Conservation (phyloP, 2,888 invertebrate genomes). For the Anaspis maculata region DNA sequence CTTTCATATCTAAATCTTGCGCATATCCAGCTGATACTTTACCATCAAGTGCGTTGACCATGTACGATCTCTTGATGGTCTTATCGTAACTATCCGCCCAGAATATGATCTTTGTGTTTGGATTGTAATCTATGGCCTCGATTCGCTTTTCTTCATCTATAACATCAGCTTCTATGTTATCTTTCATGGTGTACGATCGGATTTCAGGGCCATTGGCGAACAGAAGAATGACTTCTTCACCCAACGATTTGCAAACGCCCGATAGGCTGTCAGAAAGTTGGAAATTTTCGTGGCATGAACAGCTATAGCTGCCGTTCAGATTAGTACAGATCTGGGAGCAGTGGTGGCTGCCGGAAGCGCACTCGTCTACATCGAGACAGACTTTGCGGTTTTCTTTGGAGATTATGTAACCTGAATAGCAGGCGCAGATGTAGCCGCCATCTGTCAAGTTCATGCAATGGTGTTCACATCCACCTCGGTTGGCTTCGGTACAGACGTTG, state of each 20-base stretch:
- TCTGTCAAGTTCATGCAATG: conserved; percentile 79
- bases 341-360: conserved; percentile 69
- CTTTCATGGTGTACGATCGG: conserved; percentile 57
- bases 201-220: conserved; percentile 85
- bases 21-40: conserved; percentile 74
- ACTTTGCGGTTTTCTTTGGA: conserved; percentile 71
- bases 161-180: conserved; percentile 64
- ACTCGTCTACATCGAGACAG: conserved; percentile 87
- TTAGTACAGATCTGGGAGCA: conserved; percentile 94
- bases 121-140: conserved; percentile 86
- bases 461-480: conserved; percentile 82
- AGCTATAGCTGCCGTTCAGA: conserved; percentile 81
- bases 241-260: conserved; percentile 71
- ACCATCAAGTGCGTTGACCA: conserved; percentile 71
- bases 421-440: conserved; percentile 84
- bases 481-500: conserved; percentile 49
- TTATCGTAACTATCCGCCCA: conserved; percentile 93
- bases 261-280: conserved; percentile 64
- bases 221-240: conserved; percentile 58
- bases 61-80: conserved; percentile 84
- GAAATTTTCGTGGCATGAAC: conserved; percentile 80
- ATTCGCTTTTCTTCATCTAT: conserved; percentile 81
- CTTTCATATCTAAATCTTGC: conserved; percentile 80
- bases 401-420: conserved; percentile 79
- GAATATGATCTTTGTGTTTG: conserved; percentile 75